Evolutionary conservation across 2,797 vertebrate species (phyloP).

Genomic region (Paedocypris micromegethes): DNA sequence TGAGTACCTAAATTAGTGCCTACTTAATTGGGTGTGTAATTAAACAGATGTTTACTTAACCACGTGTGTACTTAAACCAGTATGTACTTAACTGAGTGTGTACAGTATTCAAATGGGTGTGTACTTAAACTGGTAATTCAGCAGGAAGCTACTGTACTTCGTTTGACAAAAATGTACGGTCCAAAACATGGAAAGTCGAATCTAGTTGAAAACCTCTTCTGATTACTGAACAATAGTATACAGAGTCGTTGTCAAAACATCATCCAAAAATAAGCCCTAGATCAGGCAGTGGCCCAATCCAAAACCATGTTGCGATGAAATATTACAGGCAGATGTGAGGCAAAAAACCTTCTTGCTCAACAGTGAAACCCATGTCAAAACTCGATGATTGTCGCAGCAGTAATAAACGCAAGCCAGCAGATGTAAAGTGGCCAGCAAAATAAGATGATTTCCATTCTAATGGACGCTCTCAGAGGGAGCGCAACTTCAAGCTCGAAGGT

Average conservation of each 20-base stretch:
- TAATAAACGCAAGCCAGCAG: conserved; percentile 22
- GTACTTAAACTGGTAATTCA: too few relatives aligned
- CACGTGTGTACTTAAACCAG: too few relatives aligned
- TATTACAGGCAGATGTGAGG: conserved; percentile 4
- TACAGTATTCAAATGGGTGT: too few relatives aligned
- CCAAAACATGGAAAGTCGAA: background rate
- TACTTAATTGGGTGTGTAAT: too few relatives aligned
- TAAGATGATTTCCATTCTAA: conserved; percentile 34
- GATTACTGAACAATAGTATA: background rate
- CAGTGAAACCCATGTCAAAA: conserved; percentile 15
- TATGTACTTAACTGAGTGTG: too few relatives aligned
- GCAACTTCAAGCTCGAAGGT: conserved; percentile 2
- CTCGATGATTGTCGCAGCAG: conserved; percentile 7
- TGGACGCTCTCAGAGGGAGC: conserved; percentile 17
- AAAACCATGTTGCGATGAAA: conserved; percentile 17
- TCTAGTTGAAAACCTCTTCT: background rate
- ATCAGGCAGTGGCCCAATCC: background rate
- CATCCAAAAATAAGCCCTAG: background rate
- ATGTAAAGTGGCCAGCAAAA: conserved; percentile 17
- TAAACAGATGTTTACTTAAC: too few relatives aligned
- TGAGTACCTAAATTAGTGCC: too few relatives aligned
- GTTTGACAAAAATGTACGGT: too few relatives aligned
- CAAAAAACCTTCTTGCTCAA: conserved; percentile 1
- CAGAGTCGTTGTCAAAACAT: background rate
- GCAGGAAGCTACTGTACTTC: too few relatives aligned